phyloP scores from a whole-genome alignment of 2,797 vertebrate species.

The Poeciliopsis paucimaculata region DNA sequence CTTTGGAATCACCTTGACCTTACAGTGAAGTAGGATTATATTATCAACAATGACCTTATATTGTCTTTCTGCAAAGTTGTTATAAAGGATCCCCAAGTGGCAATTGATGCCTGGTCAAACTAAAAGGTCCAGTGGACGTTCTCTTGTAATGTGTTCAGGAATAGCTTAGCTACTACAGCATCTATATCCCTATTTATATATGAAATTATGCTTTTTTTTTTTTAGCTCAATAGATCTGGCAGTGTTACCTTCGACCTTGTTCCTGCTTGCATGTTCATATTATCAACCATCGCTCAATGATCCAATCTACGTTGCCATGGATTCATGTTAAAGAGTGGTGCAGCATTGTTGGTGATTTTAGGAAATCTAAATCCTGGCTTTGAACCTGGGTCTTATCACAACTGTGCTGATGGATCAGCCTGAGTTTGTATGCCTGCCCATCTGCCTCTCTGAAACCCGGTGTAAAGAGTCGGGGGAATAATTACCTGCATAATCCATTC shows the following conservation, averaged over 20 bases:
- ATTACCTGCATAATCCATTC: constrained; percentile 79
- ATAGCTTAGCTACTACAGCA: neutral
- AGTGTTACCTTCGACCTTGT: neutral
- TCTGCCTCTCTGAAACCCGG: constrained; percentile 46
- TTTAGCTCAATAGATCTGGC: neutral
- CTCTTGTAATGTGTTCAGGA: neutral
- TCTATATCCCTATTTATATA: neutral
- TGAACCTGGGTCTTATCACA: constrained; percentile 13
- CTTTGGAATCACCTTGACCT: neutral
- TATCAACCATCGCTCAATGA: neutral
- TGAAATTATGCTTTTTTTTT: neutral
- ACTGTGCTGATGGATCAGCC: constrained; percentile 6
- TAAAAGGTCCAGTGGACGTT: neutral
- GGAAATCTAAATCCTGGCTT: constrained; percentile 3
- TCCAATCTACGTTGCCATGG: neutral
- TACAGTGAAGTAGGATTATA: neutral
- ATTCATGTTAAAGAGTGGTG: neutral
- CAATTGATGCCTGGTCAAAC: neutral
- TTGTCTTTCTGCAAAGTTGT: neutral
- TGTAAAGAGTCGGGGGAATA: constrained; percentile 69
- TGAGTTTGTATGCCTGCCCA: constrained; percentile 33
- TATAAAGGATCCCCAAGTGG: neutral
- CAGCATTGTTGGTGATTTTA: neutral
- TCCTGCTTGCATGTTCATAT: neutral
- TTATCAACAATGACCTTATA: neutral